Evolutionary conservation across 2,888 invertebrate genomes (phyloP), one percentile per base, ranked within the genome.

Genomic region (Himalopsyche anomala): DNA sequence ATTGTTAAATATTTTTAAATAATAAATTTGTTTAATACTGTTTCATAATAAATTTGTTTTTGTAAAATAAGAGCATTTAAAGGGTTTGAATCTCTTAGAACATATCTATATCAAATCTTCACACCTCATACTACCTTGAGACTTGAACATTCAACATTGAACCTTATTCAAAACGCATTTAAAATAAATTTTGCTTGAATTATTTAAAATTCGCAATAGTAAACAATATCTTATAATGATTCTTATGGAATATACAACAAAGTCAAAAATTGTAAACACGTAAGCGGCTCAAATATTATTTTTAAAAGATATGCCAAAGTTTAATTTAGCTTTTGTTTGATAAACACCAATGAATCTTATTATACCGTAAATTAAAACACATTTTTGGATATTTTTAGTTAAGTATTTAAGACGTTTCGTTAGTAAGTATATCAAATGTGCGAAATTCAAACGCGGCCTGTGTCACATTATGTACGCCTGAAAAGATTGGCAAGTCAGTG

Each of bases 401-500:
- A 6, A 62, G 19, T 62, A 62, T 62, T 62, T 62, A 62, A 62
- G 62, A 62, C 62, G 19, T 62, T 62, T 62, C 19, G 62, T 62
- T 19, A 62, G 62, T 62, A 28, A 62, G 36, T 62, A 19, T 62
- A 62, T 19, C 62, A 62, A 79, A 80, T 79, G 83, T 87, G 86
- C 82, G 87, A 82, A 87, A 86, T 85, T 85, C 86, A 85, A 87
- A 87, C 87, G 86, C 88, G 87, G 84, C 87, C 88, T 86, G 88
- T 86, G 86, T 86, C 87, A 86, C 38, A 83, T 88, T 88, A 88
- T 85, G 82, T 45, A 87, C 88, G 88, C 88, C 87, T 88, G 88
- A 88, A 84, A 83, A 85, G 79, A 54, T 81, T 62, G 86, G 82
- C 88, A 88, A 88, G 88, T 88, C 88, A 88, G 85, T 88, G 88